Conservation (phyloP, 2,888 invertebrate species). For the Nomada flava region DNA sequence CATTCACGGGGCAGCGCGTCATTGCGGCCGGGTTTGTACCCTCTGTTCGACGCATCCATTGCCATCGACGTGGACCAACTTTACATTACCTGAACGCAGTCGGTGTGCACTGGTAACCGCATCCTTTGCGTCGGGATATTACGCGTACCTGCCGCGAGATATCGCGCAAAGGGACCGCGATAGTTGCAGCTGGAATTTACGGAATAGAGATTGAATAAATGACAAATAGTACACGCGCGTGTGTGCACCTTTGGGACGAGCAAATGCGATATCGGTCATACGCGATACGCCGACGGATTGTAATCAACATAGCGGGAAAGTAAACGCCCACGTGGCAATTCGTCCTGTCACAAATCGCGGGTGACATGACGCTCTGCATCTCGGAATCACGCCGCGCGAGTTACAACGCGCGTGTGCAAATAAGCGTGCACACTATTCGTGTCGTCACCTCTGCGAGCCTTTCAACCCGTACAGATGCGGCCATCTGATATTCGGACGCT, state of each 20-base stretch:
- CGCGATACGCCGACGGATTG: slow-evolving; percentile 22
- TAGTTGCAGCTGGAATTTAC: slow-evolving; percentile 28
- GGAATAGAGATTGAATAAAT: slow-evolving; percentile 43
- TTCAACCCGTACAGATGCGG: neutral
- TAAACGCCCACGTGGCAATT: slow-evolving; percentile 58
- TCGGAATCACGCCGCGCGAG: slow-evolving; percentile 29
- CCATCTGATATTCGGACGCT: neutral
- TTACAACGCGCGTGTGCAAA: neutral
- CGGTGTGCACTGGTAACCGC: neutral
- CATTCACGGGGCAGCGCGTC: neutral
- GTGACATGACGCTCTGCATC: slow-evolving; percentile 42
- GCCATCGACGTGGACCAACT: slow-evolving; percentile 25
- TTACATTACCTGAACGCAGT: slow-evolving; percentile 10
- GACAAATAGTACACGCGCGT: neutral
- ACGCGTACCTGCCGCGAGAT: neutral
- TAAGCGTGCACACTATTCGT: slow-evolving; percentile 6
- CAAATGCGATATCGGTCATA: slow-evolving; percentile 32
- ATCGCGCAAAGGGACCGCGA: too few species aligned
- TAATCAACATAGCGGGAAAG: slow-evolving; percentile 65
- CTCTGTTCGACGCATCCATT: slow-evolving; percentile 10
- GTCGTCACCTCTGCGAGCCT: slow-evolving; percentile 4
- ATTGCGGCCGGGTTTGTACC: neutral
- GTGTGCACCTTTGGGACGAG: slow-evolving; percentile 15
- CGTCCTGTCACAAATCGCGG: slow-evolving; percentile 54
- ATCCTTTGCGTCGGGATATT: slow-evolving; percentile 18